phyloP scores from a whole-genome alignment of 2,888 invertebrate genomes.

The Omphaloscelis lunosa region DNA sequence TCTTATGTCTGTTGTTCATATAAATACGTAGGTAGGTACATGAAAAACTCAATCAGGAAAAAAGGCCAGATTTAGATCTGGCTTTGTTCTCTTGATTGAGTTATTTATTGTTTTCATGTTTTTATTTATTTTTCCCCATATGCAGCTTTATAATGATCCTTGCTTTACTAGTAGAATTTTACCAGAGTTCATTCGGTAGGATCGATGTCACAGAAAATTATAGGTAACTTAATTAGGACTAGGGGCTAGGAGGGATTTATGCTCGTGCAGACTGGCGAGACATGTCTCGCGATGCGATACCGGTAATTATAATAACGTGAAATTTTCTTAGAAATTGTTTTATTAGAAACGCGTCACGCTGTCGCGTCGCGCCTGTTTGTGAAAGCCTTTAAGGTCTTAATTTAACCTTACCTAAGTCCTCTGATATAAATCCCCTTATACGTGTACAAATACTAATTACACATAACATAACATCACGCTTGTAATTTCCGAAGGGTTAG shows the following conservation, averaged over 20 bases:
- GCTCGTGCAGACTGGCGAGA: no score
- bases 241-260: neutral
- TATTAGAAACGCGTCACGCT: no score
- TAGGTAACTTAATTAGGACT: neutral
- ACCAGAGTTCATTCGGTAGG: neutral
- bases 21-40: neutral
- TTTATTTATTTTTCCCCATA: neutral
- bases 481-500: neutral
- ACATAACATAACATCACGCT: neutral
- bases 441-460: neutral
- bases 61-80: neutral
- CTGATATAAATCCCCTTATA: neutral
- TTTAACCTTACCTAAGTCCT: neutral
- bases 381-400: neutral
- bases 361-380: no score
- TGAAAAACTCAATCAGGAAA: neutral
- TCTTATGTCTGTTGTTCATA: neutral
- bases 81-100: neutral
- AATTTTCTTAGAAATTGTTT: no score
- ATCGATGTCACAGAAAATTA: neutral
- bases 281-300: no score
- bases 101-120: neutral
- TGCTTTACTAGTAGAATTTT: neutral
- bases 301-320: no score
- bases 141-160: neutral